These are phyloP conservation scores for Triops longicaudatus DNA, from an alignment of 1,140 invertebrate genomes.

Conservation along the genomic window DNA sequence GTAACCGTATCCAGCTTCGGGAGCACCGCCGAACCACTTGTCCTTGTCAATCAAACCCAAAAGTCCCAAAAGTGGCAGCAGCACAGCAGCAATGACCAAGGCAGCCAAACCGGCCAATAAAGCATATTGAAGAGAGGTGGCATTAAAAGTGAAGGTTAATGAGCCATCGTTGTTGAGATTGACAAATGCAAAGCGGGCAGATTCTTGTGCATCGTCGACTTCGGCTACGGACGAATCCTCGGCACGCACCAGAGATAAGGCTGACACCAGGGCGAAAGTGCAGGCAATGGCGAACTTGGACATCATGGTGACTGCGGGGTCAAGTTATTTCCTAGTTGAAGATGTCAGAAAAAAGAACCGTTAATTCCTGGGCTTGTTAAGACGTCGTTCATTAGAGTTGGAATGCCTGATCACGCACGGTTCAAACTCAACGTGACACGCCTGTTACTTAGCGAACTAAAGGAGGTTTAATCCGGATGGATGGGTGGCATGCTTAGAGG, in stretches of 20 bases:
- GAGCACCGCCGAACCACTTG: constrained; percentile 16
- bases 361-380: background rate
- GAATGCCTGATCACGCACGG: background rate
- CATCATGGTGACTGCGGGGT: background rate
- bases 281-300: background rate
- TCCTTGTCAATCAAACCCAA: constrained; percentile 25
- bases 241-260: constrained; percentile 15
- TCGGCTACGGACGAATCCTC: constrained; percentile 15
- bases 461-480: background rate
- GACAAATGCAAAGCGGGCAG: constrained; percentile 27
- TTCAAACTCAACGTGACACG: background rate
- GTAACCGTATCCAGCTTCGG: constrained; percentile 26
- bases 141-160: constrained; percentile 26
- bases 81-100: constrained; percentile 25
- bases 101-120: constrained; percentile 25
- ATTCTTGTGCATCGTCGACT: constrained; percentile 18
- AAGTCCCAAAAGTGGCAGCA: constrained; percentile 26
- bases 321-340: background rate
- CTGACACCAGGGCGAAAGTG: background rate
- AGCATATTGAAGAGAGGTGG: constrained; percentile 27
- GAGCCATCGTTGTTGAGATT: constrained; percentile 27
- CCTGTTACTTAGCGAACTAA: background rate
- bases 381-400: background rate
- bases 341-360: background rate
- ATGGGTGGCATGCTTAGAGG: no score